Percentiles rank a stretch among this genome's conserved stretches.
These are phyloP conservation scores for Laticauda laticaudata DNA, from an alignment of 2,113 vertebrate species.

Conservation along the genomic window DNA sequence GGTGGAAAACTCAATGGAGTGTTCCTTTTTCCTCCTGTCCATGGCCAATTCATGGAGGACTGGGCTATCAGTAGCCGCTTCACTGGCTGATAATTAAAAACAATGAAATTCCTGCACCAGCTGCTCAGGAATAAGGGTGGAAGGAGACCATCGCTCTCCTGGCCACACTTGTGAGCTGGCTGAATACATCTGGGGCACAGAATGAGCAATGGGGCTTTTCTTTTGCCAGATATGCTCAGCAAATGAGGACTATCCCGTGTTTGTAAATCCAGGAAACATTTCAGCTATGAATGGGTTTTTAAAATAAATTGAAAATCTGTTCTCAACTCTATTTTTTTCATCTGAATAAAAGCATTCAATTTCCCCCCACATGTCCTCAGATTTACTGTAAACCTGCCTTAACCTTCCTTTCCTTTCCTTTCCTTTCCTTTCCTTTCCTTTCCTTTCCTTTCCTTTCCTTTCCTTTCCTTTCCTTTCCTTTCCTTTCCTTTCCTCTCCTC, in stretches of 20 bases:
- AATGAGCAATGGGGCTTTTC: not conserved
- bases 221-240: not conserved
- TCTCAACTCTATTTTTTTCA: not conserved
- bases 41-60: not conserved
- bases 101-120: not conserved
- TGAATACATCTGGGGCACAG: not conserved
- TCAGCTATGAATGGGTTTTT: not conserved
- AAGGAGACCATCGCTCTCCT: not conserved
- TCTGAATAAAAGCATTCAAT: no score
- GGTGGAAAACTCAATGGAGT: not conserved
- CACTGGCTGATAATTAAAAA: not conserved
- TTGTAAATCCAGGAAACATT: not conserved
- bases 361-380: not conserved
- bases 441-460: not conserved
- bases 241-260: not conserved
- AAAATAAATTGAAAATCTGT: not conserved
- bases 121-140: not conserved
- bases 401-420: not conserved
- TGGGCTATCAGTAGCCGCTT: not conserved
- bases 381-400: not conserved
- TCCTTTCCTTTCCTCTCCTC: not conserved
- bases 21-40: not conserved
- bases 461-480: not conserved
- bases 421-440: not conserved
- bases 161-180: not conserved